Evolutionary conservation across 1,140 invertebrate genomes (phyloP).

Genomic region (Calycopis cecrops): DNA sequence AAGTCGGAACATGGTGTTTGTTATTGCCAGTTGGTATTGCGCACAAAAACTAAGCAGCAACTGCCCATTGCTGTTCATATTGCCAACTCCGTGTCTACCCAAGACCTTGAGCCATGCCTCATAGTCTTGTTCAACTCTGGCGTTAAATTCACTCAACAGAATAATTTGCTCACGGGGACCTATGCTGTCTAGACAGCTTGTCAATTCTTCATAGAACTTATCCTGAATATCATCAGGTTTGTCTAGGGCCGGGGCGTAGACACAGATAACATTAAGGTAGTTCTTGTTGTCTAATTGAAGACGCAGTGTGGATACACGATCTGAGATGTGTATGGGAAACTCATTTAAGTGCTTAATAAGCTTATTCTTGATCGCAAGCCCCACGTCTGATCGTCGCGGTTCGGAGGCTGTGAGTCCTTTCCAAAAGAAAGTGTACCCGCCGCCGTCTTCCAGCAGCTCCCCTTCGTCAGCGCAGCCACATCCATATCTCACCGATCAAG

Average conservation of each 20-base stretch:
- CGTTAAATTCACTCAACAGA: constrained; percentile 33
- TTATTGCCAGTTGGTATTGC: constrained; percentile 13
- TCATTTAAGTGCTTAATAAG: constrained; percentile 15
- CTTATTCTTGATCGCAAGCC: constrained; percentile 25
- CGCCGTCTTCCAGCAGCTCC: constrained; percentile 22
- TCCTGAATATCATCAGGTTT: constrained; percentile 13
- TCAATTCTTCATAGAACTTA: constrained; percentile 19
- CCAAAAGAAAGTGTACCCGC: constrained; percentile 29
- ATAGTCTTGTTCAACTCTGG: constrained; percentile 26
- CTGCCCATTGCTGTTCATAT: constrained; percentile 29
- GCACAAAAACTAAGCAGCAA: constrained; percentile 26
- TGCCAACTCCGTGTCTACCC: constrained; percentile 28
- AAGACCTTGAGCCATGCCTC: constrained; percentile 25
- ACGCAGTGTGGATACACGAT: constrained; percentile 17
- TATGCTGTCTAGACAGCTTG: not conserved
- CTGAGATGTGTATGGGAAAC: constrained; percentile 20
- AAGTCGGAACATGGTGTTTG: constrained; percentile 31
- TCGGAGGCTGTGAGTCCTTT: constrained; percentile 20
- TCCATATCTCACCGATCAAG: constrained; percentile 26
- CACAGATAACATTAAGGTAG: constrained; percentile 21
- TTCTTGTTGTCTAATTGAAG: constrained; percentile 17
- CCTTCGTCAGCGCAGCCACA: constrained; percentile 27
- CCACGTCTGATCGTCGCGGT: constrained; percentile 19
- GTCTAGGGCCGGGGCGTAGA: constrained; percentile 22
- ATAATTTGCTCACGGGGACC: constrained; percentile 21